Evolutionary conservation across 2,888 invertebrate genomes (phyloP).

Genomic region (Nephrotoma flavescens): DNA sequence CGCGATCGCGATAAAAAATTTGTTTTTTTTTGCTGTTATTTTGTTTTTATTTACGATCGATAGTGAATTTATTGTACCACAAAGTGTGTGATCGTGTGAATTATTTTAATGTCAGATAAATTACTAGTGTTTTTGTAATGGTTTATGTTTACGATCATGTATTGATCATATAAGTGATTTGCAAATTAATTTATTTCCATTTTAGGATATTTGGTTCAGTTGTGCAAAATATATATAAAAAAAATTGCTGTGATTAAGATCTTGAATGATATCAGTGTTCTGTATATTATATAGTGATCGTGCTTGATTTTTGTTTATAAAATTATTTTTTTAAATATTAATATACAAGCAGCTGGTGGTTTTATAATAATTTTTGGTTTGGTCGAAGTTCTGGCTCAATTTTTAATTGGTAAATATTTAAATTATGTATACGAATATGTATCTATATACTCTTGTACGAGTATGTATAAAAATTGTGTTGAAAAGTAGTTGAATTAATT

Average conservation of each 20-base stretch:
- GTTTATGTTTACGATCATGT: not conserved
- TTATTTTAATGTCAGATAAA: not conserved
- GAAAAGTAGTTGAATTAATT: not conserved
- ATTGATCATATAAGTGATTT: not conserved
- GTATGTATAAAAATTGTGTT: not conserved
- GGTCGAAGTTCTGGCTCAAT: not conserved
- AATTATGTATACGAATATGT: not conserved
- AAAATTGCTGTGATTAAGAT: not conserved
- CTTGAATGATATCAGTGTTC: not conserved
- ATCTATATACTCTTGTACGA: not conserved
- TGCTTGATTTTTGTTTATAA: not conserved
- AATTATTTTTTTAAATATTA: not conserved
- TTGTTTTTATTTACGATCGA: not conserved
- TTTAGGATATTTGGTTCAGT: not conserved
- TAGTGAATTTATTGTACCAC: not conserved
- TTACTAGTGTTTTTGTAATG: not conserved
- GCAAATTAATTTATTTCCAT: not conserved
- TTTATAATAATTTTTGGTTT: not conserved
- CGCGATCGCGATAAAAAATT: not conserved
- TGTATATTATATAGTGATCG: not conserved
- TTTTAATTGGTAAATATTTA: not conserved
- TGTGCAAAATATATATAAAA: not conserved
- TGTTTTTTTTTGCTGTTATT: not conserved
- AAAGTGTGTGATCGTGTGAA: not conserved
- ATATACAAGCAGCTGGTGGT: not conserved